Percentiles rank a stretch among this genome's conserved stretches.
Conservation (phyloP, 2,113 vertebrate genomes). For the Corydoras sp. region DNA sequence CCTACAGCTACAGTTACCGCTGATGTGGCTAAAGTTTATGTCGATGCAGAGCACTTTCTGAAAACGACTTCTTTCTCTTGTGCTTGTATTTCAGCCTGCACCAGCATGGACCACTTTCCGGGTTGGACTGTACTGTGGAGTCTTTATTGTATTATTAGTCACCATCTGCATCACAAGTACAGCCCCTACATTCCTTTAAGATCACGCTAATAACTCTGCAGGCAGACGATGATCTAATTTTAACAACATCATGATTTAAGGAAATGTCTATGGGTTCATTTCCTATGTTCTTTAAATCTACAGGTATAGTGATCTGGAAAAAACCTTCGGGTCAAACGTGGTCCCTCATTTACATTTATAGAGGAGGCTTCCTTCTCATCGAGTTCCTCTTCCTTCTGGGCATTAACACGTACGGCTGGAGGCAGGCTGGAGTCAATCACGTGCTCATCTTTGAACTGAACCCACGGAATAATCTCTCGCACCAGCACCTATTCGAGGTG, state of each 20-base stretch:
- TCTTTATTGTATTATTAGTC: conserved; percentile 83
- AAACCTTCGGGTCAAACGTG: conserved; percentile 56
- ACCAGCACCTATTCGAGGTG: conserved; percentile 99
- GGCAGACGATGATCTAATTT: no score
- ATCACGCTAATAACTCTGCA: no score
- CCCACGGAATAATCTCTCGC: conserved; percentile 94
- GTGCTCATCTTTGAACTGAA: conserved; percentile 98
- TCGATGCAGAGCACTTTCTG: background rate
- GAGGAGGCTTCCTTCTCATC: conserved; percentile 95
- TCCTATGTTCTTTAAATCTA: background rate
- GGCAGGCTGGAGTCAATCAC: conserved; percentile 96
- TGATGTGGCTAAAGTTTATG: no score
- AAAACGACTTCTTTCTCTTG: background rate
- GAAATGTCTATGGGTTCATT: no score
- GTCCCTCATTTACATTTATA: conserved; percentile 95
- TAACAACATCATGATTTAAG: no score
- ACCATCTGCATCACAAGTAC: conserved; percentile 86
- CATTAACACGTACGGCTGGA: conserved; percentile 98
- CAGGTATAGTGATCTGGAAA: conserved; percentile 68
- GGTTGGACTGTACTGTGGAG: conserved; percentile 91
- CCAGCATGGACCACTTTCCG: conserved; percentile 97
- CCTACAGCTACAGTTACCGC: no score
- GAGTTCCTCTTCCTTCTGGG: conserved; percentile 98
- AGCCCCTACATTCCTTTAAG: background rate
- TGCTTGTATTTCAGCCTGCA: conserved; percentile 72